Percentiles rank a stretch among this genome's conserved stretches.
These are phyloP conservation scores for Syritta pipiens DNA, from an alignment of 2,888 invertebrate genomes.

Conservation along the genomic window DNA sequence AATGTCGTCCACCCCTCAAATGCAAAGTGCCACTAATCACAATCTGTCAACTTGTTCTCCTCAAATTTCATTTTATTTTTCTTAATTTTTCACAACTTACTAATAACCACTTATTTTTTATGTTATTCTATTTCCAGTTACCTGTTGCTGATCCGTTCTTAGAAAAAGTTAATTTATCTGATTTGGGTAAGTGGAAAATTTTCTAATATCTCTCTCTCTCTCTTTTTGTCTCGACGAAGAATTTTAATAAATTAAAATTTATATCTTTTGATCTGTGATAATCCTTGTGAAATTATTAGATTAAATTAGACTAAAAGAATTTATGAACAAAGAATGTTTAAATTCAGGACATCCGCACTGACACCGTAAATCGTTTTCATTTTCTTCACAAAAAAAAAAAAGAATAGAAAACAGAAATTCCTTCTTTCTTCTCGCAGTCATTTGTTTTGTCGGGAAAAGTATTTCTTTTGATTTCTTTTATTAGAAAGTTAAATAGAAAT, in stretches of 20 bases:
- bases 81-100: neutral
- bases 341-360: constrained; percentile 1
- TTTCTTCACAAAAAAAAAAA: too few relatives aligned
- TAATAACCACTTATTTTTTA: neutral
- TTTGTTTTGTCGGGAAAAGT: constrained; percentile 1
- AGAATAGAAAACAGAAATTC: too few relatives aligned
- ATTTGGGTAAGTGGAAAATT: constrained; percentile 84
- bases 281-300: constrained; percentile 7
- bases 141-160: constrained; percentile 95
- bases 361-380: constrained; percentile 15
- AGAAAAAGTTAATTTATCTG: constrained; percentile 90
- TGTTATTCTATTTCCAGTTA: constrained; percentile 84
- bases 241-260: constrained; percentile 8
- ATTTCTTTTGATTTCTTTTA: constrained; percentile 31
- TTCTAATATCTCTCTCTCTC: too few relatives aligned
- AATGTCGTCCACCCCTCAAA: too few relatives aligned
- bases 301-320: neutral
- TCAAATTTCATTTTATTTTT: too few relatives aligned
- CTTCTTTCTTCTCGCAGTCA: constrained; percentile 22
- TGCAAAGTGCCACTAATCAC: too few relatives aligned
- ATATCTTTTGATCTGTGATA: neutral
- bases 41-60: too few relatives aligned
- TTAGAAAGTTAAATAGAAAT: too few relatives aligned
- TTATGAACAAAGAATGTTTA: neutral
- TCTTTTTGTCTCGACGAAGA: too few relatives aligned